Evolutionary conservation across 2,113 vertebrate species (phyloP), one percentile per base, ranked within the genome.

Genomic region (Rhynchomys soricoides): DNA sequence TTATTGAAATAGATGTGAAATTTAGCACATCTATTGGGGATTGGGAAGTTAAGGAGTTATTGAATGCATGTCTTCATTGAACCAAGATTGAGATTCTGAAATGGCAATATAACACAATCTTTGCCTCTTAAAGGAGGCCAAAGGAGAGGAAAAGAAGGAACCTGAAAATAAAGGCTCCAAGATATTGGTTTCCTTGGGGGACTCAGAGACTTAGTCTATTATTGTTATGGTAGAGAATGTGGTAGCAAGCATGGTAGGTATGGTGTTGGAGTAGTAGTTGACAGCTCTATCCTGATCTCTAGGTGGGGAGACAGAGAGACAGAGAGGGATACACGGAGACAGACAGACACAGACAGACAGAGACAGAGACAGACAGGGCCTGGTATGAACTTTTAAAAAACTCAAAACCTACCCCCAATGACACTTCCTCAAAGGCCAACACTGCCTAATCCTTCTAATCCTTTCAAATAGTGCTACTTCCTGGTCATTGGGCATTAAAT

Each of bases 61-160:
- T 45, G 16, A 26, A 50, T 64, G 11, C 0, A 1, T 96, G 22
- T 92, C 85, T 96, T 97, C 68, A 12, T 96, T 97, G 77, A 96
- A 94, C 88, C 17, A 40, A 96, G 59, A 48, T 40, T 81, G 24
- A 85, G 57, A 45, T 34, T 90, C 59, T 90, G 64, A 70, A 71
- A 75, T 70, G 15, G 34, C 86, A 95, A 89, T 29, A 37, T 74
- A 87, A 83, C 29, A 78, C 34, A 95, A 1, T 64, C 52, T 91
- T 92, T 78, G 62, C 93, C 16, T 40, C 77, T 88, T 96, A 85
- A 88, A 90, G 86, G 95, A 87, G 48, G 79, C 15, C 21, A 73
- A 52, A 89, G 52, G 50, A 86, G 77, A 17, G 45, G 48, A 55
- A 86, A 91, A 85, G 37, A 77, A 92, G 57, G 70, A 89, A 93